These are phyloP conservation scores for Tribolium madens DNA, from an alignment of 1,140 invertebrate genomes.

Conservation along the genomic window DNA sequence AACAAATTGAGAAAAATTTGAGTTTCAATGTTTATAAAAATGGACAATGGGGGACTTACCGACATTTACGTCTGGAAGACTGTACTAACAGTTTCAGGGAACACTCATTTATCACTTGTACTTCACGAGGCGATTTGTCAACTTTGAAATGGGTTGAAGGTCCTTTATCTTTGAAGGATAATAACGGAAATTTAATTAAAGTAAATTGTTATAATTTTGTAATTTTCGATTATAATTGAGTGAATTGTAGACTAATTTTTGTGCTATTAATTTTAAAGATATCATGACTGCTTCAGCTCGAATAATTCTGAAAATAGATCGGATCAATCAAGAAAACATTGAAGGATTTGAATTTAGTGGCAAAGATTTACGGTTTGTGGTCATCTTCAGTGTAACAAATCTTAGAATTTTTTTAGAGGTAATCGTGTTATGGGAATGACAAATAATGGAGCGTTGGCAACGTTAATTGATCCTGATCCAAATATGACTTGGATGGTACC, in stretches of 20 bases:
- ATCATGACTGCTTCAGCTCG: too few relatives aligned
- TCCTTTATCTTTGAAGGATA: slow-evolving; percentile 66
- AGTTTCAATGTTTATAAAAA: slow-evolving; percentile 75
- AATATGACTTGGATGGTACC: slow-evolving; percentile 83
- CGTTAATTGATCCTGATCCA: slow-evolving; percentile 71
- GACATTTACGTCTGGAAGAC: slow-evolving; percentile 53
- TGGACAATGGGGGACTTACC: slow-evolving; percentile 75
- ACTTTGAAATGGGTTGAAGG: slow-evolving; percentile 87
- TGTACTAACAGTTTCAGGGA: slow-evolving; percentile 65
- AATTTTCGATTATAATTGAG: too few relatives aligned
- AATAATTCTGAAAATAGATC: slow-evolving; percentile 70
- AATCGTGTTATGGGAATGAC: slow-evolving; percentile 80
- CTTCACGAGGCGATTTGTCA: slow-evolving; percentile 85
- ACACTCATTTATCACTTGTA: slow-evolving; percentile 84
- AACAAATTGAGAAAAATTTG: slow-evolving; percentile 73
- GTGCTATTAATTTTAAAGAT: too few relatives aligned
- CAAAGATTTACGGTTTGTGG: slow-evolving; percentile 45
- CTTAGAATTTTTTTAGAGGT: slow-evolving; percentile 69
- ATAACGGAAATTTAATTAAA: slow-evolving; percentile 77
- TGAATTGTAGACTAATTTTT: too few relatives aligned
- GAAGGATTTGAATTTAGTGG: slow-evolving; percentile 83
- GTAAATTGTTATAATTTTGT: slow-evolving; percentile 79
- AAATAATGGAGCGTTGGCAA: slow-evolving; percentile 70
- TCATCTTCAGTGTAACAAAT: too few relatives aligned
- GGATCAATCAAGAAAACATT: slow-evolving; percentile 74